phyloP scores from a whole-genome alignment of 2,113 vertebrate species.

The Megaleporinus macrocephalus region DNA sequence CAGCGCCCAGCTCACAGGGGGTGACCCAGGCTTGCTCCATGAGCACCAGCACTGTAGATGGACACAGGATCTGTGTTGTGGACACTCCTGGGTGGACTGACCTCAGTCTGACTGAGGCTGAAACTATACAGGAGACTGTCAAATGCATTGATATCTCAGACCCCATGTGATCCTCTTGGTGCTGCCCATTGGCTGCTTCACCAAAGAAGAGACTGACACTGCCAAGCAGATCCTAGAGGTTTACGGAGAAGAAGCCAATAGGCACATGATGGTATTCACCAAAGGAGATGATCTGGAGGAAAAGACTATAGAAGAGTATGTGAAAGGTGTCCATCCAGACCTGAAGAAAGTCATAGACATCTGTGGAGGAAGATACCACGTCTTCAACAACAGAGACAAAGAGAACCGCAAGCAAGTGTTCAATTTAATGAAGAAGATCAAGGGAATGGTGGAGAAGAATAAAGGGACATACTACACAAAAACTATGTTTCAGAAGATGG shows the following conservation, averaged over 20 bases:
- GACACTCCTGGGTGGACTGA: conserved; percentile 23
- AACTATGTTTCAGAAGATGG: neutral
- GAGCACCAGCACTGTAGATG: neutral
- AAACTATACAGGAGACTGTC: neutral
- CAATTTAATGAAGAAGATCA: neutral
- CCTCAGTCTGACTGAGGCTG: neutral
- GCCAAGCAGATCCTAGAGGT: neutral
- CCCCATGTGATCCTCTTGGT: conserved; percentile 9
- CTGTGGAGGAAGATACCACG: neutral
- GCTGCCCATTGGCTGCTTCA: neutral
- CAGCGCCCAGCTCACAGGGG: neutral
- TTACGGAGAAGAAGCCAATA: conserved; percentile 7
- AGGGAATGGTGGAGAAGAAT: neutral
- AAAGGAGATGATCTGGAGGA: neutral
- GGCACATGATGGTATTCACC: conserved; percentile 17
- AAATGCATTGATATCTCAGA: neutral
- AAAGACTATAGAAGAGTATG: conserved; percentile 7
- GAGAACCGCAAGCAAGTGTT: neutral
- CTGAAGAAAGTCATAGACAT: neutral
- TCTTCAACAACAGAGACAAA: conserved; percentile 25
- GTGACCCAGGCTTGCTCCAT: neutral
- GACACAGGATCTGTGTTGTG: conserved; percentile 11
- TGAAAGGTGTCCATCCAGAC: neutral
- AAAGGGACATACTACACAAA: neutral
- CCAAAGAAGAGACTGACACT: neutral